Evolutionary conservation across 2,797 vertebrate species (phyloP), one percentile per base, ranked within the genome.

Genomic region (Acipenser oxyrinchus): DNA sequence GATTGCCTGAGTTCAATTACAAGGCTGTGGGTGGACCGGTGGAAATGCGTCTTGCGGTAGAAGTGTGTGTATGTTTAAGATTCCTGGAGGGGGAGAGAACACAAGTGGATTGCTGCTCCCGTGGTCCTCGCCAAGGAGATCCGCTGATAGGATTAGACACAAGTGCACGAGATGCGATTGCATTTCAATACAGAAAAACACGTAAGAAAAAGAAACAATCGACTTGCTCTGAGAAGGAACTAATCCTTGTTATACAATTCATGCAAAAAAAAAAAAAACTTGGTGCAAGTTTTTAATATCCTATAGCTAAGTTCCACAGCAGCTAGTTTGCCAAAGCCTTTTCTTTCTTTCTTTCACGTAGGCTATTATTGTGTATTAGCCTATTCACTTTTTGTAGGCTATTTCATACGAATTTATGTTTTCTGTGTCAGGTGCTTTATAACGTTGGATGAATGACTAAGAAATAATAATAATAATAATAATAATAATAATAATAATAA

Each of bases 101-200:
- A 67, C 75, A 65, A 37, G 37, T 37, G 52, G 52, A 70, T 63
- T 71, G 66, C 60, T 67, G 48, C 11, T 37, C 70, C 71, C 74
- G 74, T 73, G 68, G 70, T 74, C 75, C 76, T 74, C 81, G 78
- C 79, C 72, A 76, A 81, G 83, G 83, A 79, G 79, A 83, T 77
- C 83, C 78, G 79, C 82, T 87, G 87, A 90, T 85, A 77, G 90
- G 89, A 93, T 94, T 92, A 93, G 77, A 73, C 83, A 79, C 76
- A 79, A 81, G 76, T 64, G 85, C 91, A 93, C 85, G 83, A 88
- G 91, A 93, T 84, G 82, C 79, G 74, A 90, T 81, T 81, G 84
- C 80, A 84, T 84, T 77, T 86, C 73, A 83, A 86, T 88, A 77
- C 81, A 81, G 75, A 69, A 78, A 78, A 86, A 83, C 91, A 92